These are phyloP conservation scores for Austrolebias charrua DNA, from an alignment of 2,797 vertebrate species.

Conservation along the genomic window DNA sequence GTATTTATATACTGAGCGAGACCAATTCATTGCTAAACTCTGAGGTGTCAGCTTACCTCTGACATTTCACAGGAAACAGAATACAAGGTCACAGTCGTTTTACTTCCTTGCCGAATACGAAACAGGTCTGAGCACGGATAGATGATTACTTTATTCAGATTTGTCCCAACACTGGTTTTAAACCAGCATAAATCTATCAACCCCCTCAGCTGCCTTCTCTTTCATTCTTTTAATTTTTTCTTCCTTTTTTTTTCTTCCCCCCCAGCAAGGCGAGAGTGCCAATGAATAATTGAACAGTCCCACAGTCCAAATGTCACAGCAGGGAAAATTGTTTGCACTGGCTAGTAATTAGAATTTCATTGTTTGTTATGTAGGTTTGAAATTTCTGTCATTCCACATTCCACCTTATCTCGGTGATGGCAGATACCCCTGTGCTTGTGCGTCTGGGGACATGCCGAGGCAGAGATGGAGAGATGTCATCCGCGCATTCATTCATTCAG, in stretches of 20 bases:
- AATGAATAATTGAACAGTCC: conserved; percentile 84
- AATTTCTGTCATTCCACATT: conserved; percentile 72
- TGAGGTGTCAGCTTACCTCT: conserved; percentile 59
- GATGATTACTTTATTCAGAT: conserved; percentile 78
- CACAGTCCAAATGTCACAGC: conserved; percentile 81
- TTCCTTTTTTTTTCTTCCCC: conserved; percentile 19
- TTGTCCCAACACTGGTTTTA: conserved; percentile 71
- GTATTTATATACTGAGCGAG: conserved; percentile 64
- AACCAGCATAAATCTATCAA: conserved; percentile 64
- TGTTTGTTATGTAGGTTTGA: conserved; percentile 80
- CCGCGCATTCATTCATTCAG: conserved; percentile 52
- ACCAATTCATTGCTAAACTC: conserved; percentile 65
- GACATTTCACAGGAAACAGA: conserved; percentile 68
- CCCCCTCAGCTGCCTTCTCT: conserved; percentile 34
- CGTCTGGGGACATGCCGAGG: conserved; percentile 45
- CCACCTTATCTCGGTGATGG: conserved; percentile 62
- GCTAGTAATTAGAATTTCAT: conserved; percentile 82
- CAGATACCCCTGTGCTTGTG: conserved; percentile 50
- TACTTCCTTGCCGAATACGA: conserved; percentile 69
- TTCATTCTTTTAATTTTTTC: conserved; percentile 46
- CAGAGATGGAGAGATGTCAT: conserved; percentile 60
- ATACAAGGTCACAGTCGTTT: conserved; percentile 71
- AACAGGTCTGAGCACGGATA: conserved; percentile 65
- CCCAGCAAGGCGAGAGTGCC: conserved; percentile 51
- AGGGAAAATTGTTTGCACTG: conserved; percentile 77